Conservation (phyloP, 2,113 vertebrate species). For the Bombycilla garrulus region DNA sequence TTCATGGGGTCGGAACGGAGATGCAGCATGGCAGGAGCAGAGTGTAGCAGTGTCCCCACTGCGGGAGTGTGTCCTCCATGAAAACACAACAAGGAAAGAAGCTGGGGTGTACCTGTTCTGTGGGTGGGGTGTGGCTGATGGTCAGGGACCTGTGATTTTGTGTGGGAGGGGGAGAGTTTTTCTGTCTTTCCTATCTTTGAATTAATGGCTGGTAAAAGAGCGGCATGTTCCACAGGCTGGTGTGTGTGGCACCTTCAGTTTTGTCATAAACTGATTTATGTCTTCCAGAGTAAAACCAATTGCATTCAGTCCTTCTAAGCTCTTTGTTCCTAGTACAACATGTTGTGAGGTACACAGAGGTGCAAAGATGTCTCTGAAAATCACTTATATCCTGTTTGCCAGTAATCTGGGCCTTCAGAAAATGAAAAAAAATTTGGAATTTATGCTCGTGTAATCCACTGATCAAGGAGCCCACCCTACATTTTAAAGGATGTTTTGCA, state of each 20-base stretch:
- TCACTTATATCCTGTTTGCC: not conserved
- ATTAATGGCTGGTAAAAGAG: not conserved
- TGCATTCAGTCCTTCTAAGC: not conserved
- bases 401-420: not conserved
- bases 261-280: not conserved
- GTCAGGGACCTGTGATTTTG: not conserved
- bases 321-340: not conserved
- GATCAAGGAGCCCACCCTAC: not conserved
- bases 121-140: not conserved
- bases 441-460: not conserved
- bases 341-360: not conserved
- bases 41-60: accelerated
- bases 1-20: not conserved
- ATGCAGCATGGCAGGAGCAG: not conserved
- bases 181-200: not conserved
- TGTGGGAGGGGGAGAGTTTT: not conserved
- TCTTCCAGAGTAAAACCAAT: not conserved
- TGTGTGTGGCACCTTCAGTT: not conserved
- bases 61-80: accelerated
- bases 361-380: not conserved
- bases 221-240: not conserved
- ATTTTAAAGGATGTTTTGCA: not conserved
- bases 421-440: not conserved
- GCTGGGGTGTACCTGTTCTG: not conserved
- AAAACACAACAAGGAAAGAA: not conserved